Conservation (phyloP, 1,140 invertebrate species). For the Scaptomyza hsui region DNA sequence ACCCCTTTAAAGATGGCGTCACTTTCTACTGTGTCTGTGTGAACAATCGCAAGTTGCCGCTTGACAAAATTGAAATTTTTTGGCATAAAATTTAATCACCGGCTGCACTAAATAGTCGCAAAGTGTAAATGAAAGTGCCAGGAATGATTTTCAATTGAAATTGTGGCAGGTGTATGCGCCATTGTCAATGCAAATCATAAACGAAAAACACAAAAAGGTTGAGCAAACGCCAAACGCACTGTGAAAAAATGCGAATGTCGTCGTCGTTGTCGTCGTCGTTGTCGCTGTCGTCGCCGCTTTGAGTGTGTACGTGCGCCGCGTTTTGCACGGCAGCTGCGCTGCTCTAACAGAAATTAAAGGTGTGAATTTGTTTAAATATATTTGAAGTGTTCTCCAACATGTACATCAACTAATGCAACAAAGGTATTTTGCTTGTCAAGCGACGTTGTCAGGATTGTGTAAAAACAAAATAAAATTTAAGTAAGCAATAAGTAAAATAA, state of each 20-base stretch:
- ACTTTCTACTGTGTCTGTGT: conserved; percentile 71
- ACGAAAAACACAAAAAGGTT: conserved; percentile 44
- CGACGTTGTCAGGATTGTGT: conserved; percentile 42
- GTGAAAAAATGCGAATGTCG: conserved; percentile 67
- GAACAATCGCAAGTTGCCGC: conserved; percentile 69
- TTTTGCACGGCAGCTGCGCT: conserved; percentile 63
- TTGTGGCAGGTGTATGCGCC: conserved; percentile 56
- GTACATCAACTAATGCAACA: conserved; percentile 23
- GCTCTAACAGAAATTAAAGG: conserved; percentile 55
- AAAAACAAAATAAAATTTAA: conserved; percentile 50
- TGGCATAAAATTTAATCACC: conserved; percentile 61
- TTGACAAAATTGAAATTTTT: conserved; percentile 67
- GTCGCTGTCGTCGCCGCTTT: conserved; percentile 48
- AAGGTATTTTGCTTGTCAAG: conserved; percentile 15
- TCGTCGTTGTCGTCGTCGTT: conserved; percentile 42
- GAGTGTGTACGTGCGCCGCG: conserved; percentile 62
- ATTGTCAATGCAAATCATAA: conserved; percentile 37
- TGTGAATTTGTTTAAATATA: conserved; percentile 52
- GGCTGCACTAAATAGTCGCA: conserved; percentile 63
- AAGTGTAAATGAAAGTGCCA: conserved; percentile 53
- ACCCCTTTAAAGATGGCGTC: conserved; percentile 74
- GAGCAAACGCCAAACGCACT: conserved; percentile 45
- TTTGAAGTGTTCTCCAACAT: conserved; percentile 19
- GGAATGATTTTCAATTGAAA: conserved; percentile 64
- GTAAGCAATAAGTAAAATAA: conserved; percentile 33